Conservation (phyloP, 2,797 vertebrate genomes). For the Rhincodon typus region DNA sequence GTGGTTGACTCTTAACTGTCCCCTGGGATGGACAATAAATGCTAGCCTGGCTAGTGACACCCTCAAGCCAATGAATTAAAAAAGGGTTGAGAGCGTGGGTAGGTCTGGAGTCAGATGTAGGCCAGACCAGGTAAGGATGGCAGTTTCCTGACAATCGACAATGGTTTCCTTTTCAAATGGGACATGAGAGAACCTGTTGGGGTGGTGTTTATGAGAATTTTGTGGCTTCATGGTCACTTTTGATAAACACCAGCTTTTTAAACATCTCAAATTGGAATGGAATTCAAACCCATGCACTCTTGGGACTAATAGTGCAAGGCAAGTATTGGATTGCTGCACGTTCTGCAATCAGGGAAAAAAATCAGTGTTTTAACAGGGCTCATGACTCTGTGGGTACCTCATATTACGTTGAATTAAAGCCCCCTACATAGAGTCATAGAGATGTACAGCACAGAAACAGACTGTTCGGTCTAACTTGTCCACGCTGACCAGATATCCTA, state of each 20-base stretch:
- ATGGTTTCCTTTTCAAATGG: background rate
- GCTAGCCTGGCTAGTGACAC: too few relatives aligned
- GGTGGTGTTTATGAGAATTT: background rate
- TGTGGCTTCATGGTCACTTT: background rate
- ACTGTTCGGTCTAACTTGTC: too few relatives aligned
- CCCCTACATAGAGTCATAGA: background rate
- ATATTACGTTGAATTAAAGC: background rate
- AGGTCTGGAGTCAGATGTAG: background rate
- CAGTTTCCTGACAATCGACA: background rate
- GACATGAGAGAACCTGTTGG: background rate
- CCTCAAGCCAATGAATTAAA: too few relatives aligned
- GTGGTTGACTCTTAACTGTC: too few relatives aligned
- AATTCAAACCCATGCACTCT: background rate
- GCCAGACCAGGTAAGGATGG: background rate
- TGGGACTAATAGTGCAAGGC: background rate
- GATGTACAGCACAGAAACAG: too few relatives aligned
- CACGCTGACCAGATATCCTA: too few relatives aligned
- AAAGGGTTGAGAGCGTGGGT: background rate
- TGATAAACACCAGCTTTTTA: background rate
- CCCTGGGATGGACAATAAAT: too few relatives aligned
- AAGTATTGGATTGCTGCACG: background rate
- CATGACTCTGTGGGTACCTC: background rate
- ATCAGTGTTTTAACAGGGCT: background rate
- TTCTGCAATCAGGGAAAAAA: background rate
- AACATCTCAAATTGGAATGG: background rate